Evolutionary conservation across 2,888 invertebrate species (phyloP), one percentile per base, ranked within the genome.

Genomic region (Calephelis perditalis): DNA sequence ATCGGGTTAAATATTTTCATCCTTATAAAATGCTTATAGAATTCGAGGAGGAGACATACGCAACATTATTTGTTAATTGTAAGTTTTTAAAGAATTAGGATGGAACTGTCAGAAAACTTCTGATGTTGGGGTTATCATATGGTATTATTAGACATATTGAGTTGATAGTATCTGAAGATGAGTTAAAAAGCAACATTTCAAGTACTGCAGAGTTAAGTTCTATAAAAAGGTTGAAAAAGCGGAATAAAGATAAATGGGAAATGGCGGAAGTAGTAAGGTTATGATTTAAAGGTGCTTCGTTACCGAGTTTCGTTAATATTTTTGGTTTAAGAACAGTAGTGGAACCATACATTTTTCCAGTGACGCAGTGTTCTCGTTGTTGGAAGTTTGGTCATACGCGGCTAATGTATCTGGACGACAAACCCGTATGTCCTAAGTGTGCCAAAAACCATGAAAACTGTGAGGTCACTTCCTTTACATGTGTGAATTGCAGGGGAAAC

Each of bases 351-450:
- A 55, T 63, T 7, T 67, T 65, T 15, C 67, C 67, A 0, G 68
- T 67, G 5, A 65, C 68, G 4, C 65, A 67, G 47, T 67, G 64
- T 26, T 63, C 67, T 3, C 36, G 57, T 0, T 66, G 65, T 46
- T 67, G 65, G 65, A 54, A 55, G 54, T 65, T 58, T 47, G 65
- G 67, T 7, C 65, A 67, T 37, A 43, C 9, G n/a, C 52, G 12
- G 11, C 57, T 59, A n/a, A 46, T 57, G 12, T 68, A 66, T 11
- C 63, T 67, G 0, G 56, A 58, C 9, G 60, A 57, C 15, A 64
- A 61, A 37, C 40, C 58, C 9, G 59, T 63, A 7, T 65, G 67
- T 35, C 66, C 67, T 4, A 68, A 68, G 44, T 68, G 68, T 49
- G 49, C 57, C 1, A 52, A 47, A 26, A 58, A 56, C 5, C 66